Conservation (phyloP, 2,888 invertebrate species). For the Pristionchus arcanus region DNA sequence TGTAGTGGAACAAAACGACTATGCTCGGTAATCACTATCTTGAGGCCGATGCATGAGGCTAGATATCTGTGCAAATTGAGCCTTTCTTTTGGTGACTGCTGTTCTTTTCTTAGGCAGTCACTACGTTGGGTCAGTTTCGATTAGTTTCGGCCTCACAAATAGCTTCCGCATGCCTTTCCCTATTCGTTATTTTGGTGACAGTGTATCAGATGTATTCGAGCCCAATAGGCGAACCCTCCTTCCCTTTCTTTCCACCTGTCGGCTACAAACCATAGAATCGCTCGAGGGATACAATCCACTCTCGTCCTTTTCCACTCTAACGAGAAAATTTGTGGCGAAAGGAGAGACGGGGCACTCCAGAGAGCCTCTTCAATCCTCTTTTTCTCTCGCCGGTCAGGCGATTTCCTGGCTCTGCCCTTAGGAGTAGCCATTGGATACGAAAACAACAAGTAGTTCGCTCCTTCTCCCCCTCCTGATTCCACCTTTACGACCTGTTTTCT, state of each 20-base stretch:
- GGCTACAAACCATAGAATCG: neutral
- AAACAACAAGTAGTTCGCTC: neutral
- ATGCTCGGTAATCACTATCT: neutral
- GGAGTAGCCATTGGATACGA: slow-evolving; percentile 4
- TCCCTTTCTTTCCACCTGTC: slow-evolving; percentile 24
- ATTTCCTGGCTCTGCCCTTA: neutral
- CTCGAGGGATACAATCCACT: neutral
- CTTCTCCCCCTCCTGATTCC: neutral
- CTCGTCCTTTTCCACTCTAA: neutral
- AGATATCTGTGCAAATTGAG: neutral
- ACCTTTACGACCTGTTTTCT: neutral
- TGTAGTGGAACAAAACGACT: neutral
- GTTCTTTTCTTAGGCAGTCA: neutral
- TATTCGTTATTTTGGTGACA: neutral
- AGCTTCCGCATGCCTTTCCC: neutral
- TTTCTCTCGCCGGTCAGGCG: neutral
- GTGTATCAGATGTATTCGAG: neutral
- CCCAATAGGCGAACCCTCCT: neutral
- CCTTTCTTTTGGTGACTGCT: neutral
- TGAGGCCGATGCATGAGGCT: neutral
- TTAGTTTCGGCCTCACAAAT: neutral
- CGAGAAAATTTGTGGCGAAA: neutral
- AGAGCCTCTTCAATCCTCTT: neutral
- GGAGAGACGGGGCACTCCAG: neutral
- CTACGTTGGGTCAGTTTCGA: neutral